phyloP scores from a whole-genome alignment of 2,888 invertebrate genomes.

The Oconnorella tubifera region DNA sequence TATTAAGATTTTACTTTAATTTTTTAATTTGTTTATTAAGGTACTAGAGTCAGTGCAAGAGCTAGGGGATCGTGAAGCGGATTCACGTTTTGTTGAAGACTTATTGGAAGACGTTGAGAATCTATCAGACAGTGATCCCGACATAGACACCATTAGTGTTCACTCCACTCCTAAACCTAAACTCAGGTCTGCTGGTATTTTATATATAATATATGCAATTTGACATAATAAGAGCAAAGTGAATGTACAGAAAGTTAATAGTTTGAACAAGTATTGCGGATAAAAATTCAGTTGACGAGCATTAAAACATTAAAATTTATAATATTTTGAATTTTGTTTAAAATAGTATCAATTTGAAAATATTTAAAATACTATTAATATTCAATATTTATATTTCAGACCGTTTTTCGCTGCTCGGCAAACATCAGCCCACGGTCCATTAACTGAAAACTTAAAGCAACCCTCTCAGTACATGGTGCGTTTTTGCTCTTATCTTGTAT shows the following conservation, averaged over 20 bases:
- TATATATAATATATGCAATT: background rate
- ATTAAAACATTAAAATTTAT: no score
- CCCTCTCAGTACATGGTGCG: background rate
- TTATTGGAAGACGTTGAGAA: constrained; percentile 92
- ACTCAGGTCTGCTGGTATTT: constrained; percentile 55
- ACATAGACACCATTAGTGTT: constrained; percentile 87
- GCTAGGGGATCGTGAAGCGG: constrained; percentile 43
- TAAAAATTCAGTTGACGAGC: no score
- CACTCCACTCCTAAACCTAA: constrained; percentile 96
- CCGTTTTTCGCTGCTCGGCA: constrained; percentile 4
- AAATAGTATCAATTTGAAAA: no score
- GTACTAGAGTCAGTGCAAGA: constrained; percentile 50
- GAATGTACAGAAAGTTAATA: no score
- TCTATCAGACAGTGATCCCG: constrained; percentile 89
- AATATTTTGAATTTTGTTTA: no score
- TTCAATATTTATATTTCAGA: no score
- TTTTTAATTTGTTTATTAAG: no score
- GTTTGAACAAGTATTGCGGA: no score
- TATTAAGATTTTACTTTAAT: no score
- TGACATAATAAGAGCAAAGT: no score
- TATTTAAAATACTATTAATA: no score
- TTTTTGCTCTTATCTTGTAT: background rate
- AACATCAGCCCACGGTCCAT: background rate
- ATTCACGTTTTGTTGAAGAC: constrained; percentile 65
- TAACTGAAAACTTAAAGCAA: background rate